A percentile compares a stretch with the other conserved stretches of the same genome.
Evolutionary conservation across 2,113 vertebrate species (phyloP).

Genomic region (Balaenoptera acutorostrata): DNA sequence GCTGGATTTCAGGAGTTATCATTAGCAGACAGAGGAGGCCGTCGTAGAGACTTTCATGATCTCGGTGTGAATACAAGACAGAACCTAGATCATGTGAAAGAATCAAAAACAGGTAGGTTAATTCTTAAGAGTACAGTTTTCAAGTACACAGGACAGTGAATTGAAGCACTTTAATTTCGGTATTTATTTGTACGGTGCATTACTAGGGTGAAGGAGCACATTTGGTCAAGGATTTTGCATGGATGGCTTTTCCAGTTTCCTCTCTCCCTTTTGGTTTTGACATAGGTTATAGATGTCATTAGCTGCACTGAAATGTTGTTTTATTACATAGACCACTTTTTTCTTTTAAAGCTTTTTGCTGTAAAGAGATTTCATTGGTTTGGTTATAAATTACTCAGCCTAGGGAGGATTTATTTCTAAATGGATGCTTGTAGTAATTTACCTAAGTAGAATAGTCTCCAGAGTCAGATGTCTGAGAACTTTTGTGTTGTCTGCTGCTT

Average conservation of each 20-base stretch:
- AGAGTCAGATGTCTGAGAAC: not conserved
- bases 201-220: not conserved
- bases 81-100: conserved; percentile 89
- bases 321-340: not conserved
- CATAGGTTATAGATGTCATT: fast-evolving
- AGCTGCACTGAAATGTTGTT: not conserved
- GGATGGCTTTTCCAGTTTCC: not conserved
- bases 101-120: conserved; percentile 88
- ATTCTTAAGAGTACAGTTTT: not conserved
- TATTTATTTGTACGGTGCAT: fast-evolving
- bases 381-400: not conserved
- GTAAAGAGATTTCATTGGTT: not conserved
- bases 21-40: conserved; percentile 89
- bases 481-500: not conserved
- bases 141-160: not conserved
- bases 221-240: not conserved
- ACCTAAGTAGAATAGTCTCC: not conserved
- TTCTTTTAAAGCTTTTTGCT: not conserved
- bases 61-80: conserved; percentile 89
- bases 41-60: conserved; percentile 89
- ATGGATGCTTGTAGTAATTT: not conserved
- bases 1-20: conserved; percentile 90
- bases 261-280: not conserved
- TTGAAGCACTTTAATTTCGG: not conserved
- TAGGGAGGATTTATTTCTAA: not conserved